These are phyloP conservation scores for Phaedon cochleariae DNA, from an alignment of 2,888 invertebrate genomes.

Conservation along the genomic window DNA sequence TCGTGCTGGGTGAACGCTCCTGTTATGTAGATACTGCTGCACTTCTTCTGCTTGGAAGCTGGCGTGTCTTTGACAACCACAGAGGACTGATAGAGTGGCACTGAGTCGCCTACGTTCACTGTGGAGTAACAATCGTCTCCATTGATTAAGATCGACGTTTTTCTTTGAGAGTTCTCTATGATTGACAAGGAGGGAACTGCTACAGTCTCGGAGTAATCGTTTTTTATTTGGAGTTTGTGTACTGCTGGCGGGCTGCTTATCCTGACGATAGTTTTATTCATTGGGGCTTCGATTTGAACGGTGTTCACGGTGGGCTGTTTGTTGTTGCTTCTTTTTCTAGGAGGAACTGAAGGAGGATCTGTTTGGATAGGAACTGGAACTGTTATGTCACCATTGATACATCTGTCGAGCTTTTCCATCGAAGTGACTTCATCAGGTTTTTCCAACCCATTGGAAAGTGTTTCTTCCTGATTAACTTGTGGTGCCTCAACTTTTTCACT, in stretches of 20 bases:
- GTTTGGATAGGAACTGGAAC: constrained; percentile 14
- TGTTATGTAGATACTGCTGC: constrained; percentile 61
- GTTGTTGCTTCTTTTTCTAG: constrained; percentile 58
- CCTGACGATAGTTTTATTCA: constrained; percentile 63
- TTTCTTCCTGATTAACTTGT: too few relatives aligned
- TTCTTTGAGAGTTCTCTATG: constrained; percentile 60
- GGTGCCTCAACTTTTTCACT: too few relatives aligned
- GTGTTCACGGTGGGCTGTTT: constrained; percentile 51
- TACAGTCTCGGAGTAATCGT: constrained; percentile 57
- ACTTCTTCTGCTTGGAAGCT: constrained; percentile 47
- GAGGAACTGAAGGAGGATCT: constrained; percentile 57
- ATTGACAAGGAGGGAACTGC: constrained; percentile 51
- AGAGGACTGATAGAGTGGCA: constrained; percentile 76
- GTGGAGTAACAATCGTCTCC: constrained; percentile 80
- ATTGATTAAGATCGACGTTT: constrained; percentile 77
- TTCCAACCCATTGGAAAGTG: too few relatives aligned
- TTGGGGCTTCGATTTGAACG: constrained; percentile 41
- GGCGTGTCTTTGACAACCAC: constrained; percentile 73
- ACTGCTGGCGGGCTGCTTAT: constrained; percentile 61
- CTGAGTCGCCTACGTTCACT: constrained; percentile 75
- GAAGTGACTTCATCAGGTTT: constrained; percentile 23
- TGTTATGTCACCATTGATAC: constrained; percentile 24
- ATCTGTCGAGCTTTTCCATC: constrained; percentile 31
- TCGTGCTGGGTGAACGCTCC: too few relatives aligned
- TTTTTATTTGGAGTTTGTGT: constrained; percentile 67